Conservation (phyloP, 2,888 invertebrate genomes). For the Ephialtes manifestator region DNA sequence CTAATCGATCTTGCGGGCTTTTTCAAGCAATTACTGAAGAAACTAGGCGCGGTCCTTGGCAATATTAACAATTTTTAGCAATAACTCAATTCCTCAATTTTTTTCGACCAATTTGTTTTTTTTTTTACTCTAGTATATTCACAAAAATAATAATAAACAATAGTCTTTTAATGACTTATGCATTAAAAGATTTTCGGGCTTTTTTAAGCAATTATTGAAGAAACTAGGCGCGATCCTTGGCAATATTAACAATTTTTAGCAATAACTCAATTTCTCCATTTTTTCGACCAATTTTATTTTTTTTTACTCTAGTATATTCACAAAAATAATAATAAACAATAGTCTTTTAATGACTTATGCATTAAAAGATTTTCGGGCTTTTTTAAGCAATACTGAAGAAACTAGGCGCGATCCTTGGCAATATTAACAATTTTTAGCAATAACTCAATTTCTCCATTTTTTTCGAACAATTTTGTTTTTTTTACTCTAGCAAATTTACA, state of each 20-base stretch:
- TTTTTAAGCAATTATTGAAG: neutral
- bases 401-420: neutral
- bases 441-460: neutral
- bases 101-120: neutral
- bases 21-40: neutral
- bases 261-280: neutral
- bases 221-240: neutral
- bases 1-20: neutral
- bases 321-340: neutral
- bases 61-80: neutral
- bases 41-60: neutral
- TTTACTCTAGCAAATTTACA: neutral
- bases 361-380: too few species aligned
- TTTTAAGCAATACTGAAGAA: neutral
- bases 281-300: too few species aligned
- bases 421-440: neutral
- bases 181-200: too few species aligned
- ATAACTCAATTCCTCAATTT: neutral
- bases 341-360: neutral
- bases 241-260: neutral
- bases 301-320: neutral
- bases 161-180: neutral
- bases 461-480: too few species aligned
- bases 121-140: neutral
- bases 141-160: neutral